Evolutionary conservation across 1,140 invertebrate species (phyloP), one percentile per base, ranked within the genome.

Genomic region (Papilio polyxenes): DNA sequence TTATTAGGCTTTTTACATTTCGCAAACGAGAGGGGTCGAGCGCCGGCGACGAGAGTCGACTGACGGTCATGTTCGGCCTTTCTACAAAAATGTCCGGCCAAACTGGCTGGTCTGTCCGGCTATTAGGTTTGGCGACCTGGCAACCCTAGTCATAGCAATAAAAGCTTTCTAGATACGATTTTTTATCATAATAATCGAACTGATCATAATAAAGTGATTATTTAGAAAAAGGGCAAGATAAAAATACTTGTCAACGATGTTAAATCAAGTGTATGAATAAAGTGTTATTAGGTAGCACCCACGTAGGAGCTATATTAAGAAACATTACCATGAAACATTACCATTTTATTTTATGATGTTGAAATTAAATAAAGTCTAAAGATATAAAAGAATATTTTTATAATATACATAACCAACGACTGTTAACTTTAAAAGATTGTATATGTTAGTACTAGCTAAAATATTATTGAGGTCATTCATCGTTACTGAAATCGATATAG

Each of bases 181-280:
- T 62, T 65, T 65, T 65, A 59, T 59, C 56, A 9, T 59, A 59
- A n/a, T n/a, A n/a, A n/a, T n/a, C n/a, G n/a, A n/a, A n/a, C n/a
- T n/a, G n/a, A 59, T 59, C 56, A 9, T 59, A 59, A 59, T 59
- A 59, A 20, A 3, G 8, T 20, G 8, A 31, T 65, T 31, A 11
- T 53, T 3, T 37, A 65, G 7, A 65, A 65, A 65, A 65, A 65
- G 20, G 62, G 62, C 20, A 31, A 8, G 20, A 65, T 65, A 65
- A 31, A 65, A 65, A 65, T 65, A 65, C 62, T 65, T 65, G 62
- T 11, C 9, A 65, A 13, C n/a, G 59, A 11, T 23, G 5, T 65
- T 37, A 11, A 65, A 65, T 65, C 20, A 9, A 65, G 23, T 59
- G 62, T 3, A 31, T 65, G 59, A n/a, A 62, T 62, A 62, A 62